Conservation (phyloP, 2,797 vertebrate species). For the Manis pentadactyla region DNA sequence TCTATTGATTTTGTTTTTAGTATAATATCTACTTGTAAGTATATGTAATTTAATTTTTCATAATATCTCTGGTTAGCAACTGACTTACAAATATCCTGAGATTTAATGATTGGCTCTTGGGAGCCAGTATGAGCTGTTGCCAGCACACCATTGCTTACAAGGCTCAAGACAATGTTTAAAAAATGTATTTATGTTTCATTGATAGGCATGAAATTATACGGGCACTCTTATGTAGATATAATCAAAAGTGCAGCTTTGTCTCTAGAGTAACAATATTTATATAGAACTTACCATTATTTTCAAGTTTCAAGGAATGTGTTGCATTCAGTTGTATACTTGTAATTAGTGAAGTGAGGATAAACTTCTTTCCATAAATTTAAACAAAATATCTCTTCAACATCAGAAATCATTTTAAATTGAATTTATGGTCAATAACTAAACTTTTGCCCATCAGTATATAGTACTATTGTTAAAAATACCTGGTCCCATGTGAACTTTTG, state of each 20-base stretch:
- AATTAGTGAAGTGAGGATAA: not conserved
- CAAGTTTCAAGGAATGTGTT: not conserved
- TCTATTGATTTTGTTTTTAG: not conserved
- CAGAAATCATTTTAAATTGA: not conserved
- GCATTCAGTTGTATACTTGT: not conserved
- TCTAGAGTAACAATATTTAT: not conserved
- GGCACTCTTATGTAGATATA: not conserved
- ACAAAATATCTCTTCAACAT: not conserved
- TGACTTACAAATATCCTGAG: not conserved
- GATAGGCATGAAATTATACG: not conserved
- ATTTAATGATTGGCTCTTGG: not conserved
- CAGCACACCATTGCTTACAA: not conserved
- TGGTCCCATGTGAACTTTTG: not conserved
- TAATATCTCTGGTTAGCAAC: not conserved
- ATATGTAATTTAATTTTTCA: not conserved
- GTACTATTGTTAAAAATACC: not conserved
- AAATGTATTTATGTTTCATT: not conserved
- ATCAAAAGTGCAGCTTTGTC: not conserved
- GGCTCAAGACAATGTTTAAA: not conserved
- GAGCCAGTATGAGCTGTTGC: not conserved
- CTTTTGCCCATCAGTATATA: not conserved
- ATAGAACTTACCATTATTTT: not conserved
- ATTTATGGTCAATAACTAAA: not conserved
- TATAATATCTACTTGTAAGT: not conserved
- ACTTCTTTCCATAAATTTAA: not conserved